phyloP scores from a whole-genome alignment of 2,888 invertebrate genomes.

The Hemicrepidius hirtus region DNA sequence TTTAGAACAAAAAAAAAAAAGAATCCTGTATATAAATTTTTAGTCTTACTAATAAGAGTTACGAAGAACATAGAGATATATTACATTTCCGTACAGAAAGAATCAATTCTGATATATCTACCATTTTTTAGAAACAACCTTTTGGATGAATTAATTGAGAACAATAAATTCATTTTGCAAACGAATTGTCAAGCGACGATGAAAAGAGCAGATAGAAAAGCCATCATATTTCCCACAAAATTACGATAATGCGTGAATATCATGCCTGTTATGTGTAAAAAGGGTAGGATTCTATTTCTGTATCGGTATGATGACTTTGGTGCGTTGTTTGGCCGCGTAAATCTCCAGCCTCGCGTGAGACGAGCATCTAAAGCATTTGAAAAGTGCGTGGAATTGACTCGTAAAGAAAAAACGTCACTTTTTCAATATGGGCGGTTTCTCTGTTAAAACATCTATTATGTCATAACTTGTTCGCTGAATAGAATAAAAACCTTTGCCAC shows the following conservation, averaged over 20 bases:
- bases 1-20: no score
- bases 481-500: slow-evolving; percentile 18
- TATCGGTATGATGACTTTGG: slow-evolving; percentile 58
- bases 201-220: slow-evolving; percentile 45
- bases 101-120: not conserved
- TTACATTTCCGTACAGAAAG: not conserved
- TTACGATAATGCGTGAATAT: slow-evolving; percentile 54
- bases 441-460: slow-evolving; percentile 52
- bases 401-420: slow-evolving; percentile 66
- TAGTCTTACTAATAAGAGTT: no score
- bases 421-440: slow-evolving; percentile 61
- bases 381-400: slow-evolving; percentile 67
- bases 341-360: slow-evolving; percentile 65
- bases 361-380: slow-evolving; percentile 64
- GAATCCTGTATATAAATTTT: no score
- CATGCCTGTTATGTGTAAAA: slow-evolving; percentile 53
- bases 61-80: no score
- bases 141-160: slow-evolving; percentile 10
- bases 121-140: not conserved
- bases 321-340: slow-evolving; percentile 64
- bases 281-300: slow-evolving; percentile 51
- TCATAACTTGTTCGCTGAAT: slow-evolving; percentile 43
- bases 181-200: slow-evolving; percentile 42
- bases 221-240: slow-evolving; percentile 51
- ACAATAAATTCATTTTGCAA: slow-evolving; percentile 34